Base-by-base conservation (phyloP, 2,888 invertebrate genomes). In the Callimorpha dominula region DNA sequence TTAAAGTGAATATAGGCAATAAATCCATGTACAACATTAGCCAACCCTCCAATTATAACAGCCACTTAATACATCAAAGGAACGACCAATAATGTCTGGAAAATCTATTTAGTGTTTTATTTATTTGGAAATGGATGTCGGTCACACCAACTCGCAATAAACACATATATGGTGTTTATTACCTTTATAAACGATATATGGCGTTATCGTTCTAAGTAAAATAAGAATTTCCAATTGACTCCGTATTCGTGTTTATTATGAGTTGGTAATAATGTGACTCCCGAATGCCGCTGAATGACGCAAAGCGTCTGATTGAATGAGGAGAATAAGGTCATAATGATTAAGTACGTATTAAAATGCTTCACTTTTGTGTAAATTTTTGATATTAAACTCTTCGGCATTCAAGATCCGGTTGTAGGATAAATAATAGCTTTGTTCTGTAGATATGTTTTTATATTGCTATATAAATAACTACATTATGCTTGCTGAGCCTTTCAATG, bases 61-160 rank as follows among this genome's bases (percentile, higher is more conserved):
- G 57, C n/a, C 31, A 54, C 40, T 52, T 83, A 81, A 83, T 84
- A 83, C 46, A 85, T 83, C 80, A 78, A 74, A 74, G 71, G 71
- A 70, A 77, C 75, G 79, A 67, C 42, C 43, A 84, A 82, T 78
- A 72, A 64, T 68, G 31, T 75, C 66, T 68, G 68, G 65, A 64
- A 70, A 71, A 77, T 76, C 50, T 57, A 57, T 57, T 74, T 77
- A 81, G 71, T 69, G 40, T 70, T 75, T 72, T 74, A 73, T 74
- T 71, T 50, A 76, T 84, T 75, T 77, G 43, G 76, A 65, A 78
- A 75, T 64, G 73, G 64, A 74, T 73, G 71, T 77, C 75, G 69
- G 57, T 84, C 76, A 82, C 79, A 78, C 78, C 79, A 66, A 83
- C 78, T 66, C 75, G 73, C 74, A 73, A 78, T 77, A 75, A 75